Evolutionary conservation across 2,797 vertebrate genomes (phyloP).

Genomic region (Channallabes apus): DNA sequence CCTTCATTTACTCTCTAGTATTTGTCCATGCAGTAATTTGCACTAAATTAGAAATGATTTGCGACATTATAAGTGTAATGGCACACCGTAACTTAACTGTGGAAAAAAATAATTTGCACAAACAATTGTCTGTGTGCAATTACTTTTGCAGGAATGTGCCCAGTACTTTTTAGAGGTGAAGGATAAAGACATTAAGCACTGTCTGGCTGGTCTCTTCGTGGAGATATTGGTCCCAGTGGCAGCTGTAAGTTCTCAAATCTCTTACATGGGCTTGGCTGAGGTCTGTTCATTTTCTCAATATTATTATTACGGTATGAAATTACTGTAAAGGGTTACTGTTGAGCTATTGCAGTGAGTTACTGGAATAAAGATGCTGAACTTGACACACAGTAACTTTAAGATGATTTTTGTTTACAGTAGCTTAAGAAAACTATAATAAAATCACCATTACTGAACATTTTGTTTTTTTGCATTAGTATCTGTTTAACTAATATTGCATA

Average conservation of each 20-base stretch:
- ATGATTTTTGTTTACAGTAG: not conserved
- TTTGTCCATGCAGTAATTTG: not conserved
- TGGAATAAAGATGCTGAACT: not conserved
- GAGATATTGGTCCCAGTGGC: slow-evolving; percentile 98
- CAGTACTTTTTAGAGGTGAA: slow-evolving; percentile 99
- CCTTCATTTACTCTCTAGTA: not conserved
- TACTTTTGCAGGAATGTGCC: slow-evolving; percentile 87
- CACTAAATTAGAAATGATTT: not conserved
- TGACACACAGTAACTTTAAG: not conserved
- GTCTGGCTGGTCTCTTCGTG: slow-evolving; percentile 95
- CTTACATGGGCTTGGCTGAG: not conserved
- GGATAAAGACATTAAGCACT: slow-evolving; percentile 99
- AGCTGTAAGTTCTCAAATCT: slow-evolving; percentile 84
- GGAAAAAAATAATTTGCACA: not conserved
- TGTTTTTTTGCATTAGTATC: not conserved
- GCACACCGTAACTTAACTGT: not conserved
- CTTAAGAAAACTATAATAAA: not conserved
- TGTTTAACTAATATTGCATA: not conserved
- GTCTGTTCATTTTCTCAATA: not conserved
- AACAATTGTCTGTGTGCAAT: slow-evolving; percentile 17
- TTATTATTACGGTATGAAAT: not conserved
- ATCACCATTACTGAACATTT: not conserved
- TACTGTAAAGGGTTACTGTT: not conserved
- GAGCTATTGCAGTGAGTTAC: not conserved
- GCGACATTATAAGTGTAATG: not conserved